Evolutionary conservation across 2,113 vertebrate species (phyloP).

Genomic region (Cochlearius cochlearius): DNA sequence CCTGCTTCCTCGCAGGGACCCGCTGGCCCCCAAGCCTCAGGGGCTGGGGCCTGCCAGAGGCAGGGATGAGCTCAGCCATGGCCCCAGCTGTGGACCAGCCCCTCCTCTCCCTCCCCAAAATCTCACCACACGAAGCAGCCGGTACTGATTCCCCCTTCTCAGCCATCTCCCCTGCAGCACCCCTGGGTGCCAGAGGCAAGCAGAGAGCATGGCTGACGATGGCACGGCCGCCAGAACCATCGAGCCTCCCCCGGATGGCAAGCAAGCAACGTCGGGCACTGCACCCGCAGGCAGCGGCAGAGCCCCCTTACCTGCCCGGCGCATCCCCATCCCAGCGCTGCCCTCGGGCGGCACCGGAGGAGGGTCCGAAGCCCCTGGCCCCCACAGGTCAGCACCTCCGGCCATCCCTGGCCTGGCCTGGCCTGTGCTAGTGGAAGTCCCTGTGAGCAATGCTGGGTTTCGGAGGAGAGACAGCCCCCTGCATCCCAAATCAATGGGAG

Average conservation of each 20-base stretch:
- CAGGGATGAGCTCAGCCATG: background rate
- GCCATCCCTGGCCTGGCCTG: background rate
- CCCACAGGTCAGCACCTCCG: background rate
- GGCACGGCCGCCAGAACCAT: background rate
- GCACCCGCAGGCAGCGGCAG: background rate
- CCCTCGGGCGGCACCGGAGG: background rate
- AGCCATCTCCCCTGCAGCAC: background rate
- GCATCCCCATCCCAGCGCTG: background rate
- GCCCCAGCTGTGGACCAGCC: background rate
- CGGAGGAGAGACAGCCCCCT: background rate
- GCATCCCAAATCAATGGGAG: background rate
- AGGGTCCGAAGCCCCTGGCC: background rate
- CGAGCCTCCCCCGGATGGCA: background rate
- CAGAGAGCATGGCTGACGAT: background rate
- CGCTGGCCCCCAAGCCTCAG: fast-evolving
- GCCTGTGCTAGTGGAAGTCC: background rate
- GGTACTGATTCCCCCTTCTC: background rate
- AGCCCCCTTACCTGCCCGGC: background rate
- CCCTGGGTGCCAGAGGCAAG: background rate
- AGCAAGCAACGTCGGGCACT: background rate
- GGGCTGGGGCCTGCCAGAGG: background rate
- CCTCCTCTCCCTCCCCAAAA: background rate
- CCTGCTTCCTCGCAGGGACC: background rate
- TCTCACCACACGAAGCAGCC: background rate
- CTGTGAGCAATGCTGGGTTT: background rate